Percentiles rank a stretch among this genome's conserved stretches.
phyloP scores from a whole-genome alignment of 2,888 invertebrate genomes.

The Seira sanloemensis region DNA sequence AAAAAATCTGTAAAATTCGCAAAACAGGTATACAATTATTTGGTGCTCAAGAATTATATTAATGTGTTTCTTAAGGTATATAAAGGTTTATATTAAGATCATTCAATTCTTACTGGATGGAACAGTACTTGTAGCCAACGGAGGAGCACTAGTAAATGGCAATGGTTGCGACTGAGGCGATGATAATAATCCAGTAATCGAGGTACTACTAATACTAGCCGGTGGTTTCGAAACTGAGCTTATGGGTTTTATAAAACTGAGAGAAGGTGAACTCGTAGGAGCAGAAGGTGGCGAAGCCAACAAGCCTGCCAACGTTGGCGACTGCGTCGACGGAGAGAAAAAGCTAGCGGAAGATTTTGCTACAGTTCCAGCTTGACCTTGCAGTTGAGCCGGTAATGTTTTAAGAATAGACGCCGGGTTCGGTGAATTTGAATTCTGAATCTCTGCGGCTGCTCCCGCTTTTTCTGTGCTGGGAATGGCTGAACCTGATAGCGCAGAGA shows the following conservation, averaged over 20 bases:
- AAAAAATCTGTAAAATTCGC: too few relatives aligned
- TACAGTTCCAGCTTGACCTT: background rate
- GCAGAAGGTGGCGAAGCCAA: constrained; percentile 25
- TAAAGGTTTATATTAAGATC: too few relatives aligned
- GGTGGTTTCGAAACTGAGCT: background rate
- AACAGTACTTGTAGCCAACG: background rate
- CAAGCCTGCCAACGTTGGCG: constrained; percentile 23
- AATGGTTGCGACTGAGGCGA: background rate
- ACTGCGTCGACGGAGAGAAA: constrained; percentile 9
- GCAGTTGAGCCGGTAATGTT: background rate
- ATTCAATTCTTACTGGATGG: constrained; percentile 7
- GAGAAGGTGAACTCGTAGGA: background rate
- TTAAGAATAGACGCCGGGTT: background rate
- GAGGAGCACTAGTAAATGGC: background rate
- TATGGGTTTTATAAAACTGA: background rate
- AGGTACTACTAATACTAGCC: background rate
- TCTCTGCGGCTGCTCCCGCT: background rate
- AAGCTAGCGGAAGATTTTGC: background rate
- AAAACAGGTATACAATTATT: too few relatives aligned
- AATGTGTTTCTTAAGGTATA: too few relatives aligned
- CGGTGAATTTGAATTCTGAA: too few relatives aligned
- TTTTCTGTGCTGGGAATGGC: background rate
- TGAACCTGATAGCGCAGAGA: background rate
- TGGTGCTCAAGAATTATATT: too few relatives aligned
- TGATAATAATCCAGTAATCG: background rate